Conservation (phyloP, 2,113 vertebrate genomes). For the Phylloscopus trochilus region DNA sequence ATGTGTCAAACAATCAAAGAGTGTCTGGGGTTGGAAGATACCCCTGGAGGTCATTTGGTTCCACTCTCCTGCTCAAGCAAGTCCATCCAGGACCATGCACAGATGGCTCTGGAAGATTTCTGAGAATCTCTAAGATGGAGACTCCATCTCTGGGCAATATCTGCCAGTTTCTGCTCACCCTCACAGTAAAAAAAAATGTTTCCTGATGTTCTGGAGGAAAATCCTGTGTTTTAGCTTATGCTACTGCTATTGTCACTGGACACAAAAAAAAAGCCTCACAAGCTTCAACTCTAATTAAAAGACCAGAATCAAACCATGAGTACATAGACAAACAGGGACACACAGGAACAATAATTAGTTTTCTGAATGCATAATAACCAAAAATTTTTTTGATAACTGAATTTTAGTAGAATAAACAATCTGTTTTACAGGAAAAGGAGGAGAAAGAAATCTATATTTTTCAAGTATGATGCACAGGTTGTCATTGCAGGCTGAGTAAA, state of each 20-base stretch:
- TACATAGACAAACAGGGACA: neutral
- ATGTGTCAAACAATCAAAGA: neutral
- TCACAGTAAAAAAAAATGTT: neutral
- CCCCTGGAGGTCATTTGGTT: neutral
- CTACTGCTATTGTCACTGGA: neutral
- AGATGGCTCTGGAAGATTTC: neutral
- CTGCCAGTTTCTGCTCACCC: neutral
- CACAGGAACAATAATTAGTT: neutral
- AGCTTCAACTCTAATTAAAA: neutral
- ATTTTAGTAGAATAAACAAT: neutral
- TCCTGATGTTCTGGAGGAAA: neutral
- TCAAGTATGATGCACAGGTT: neutral
- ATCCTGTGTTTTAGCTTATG: neutral
- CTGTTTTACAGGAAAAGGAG: neutral
- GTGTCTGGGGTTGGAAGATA: neutral
- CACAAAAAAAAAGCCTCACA: neutral
- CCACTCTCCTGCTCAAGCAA: rapidly evolving
- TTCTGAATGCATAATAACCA: neutral
- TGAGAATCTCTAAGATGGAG: neutral
- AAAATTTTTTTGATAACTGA: neutral
- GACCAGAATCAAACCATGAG: neutral
- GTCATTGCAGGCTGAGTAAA: neutral
- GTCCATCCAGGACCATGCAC: no score
- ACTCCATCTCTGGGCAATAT: neutral
- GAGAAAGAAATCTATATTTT: neutral